Base-by-base conservation (phyloP, 2,888 invertebrate genomes). In the Oscheius sp. region DNA sequence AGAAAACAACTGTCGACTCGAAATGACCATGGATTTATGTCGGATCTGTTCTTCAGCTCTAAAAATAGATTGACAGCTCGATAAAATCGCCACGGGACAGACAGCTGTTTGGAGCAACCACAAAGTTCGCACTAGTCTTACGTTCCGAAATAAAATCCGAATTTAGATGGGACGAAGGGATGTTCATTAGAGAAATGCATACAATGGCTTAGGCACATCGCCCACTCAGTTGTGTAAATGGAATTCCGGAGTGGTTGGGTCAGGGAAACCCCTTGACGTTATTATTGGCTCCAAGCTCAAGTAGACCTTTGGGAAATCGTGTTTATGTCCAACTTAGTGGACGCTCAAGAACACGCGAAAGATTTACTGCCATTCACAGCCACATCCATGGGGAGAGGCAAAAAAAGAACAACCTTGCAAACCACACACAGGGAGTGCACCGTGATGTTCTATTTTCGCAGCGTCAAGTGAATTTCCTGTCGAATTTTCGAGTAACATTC, bases 181-280 rank as follows among this genome's bases (percentile, higher is more conserved):
- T n/a, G n/a, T 20, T 33, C 33, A 55, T 55, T 55, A 55, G 34
- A 37, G 20, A 55, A 55, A 55, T 8, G 23, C 23, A 52, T n/a
- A 52, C 23, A 52, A 52, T n/a, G 52, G n/a, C n/a, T 15, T n/a
- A 20, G 6, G 23, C 33, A 29, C 33, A 20, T 20, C 55, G 55
- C 55, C 55, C 23, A 55, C 55, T 55, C 55, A 31, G 34, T 33
- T 55, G 55, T 55, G 55, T 29, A 55, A 55, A 55, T 55, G 55
- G 55, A 55, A 37, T 55, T 55, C 55, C 55, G 55, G 55, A 52
- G 27, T 52, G 52, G 27, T 34, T 34, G 37, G 37, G 37, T 12
- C 37, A 10, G 12, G 37, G 37, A 6, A 34, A 10, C 37, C 37
- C 37, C 37, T n/a, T 34, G 37, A 34, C 37, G 37, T 34, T 34